A percentile compares a stretch with the other conserved stretches of the same genome.
Evolutionary conservation across 2,797 vertebrate genomes (phyloP).

Genomic region (Chaetophractus vellerosus): DNA sequence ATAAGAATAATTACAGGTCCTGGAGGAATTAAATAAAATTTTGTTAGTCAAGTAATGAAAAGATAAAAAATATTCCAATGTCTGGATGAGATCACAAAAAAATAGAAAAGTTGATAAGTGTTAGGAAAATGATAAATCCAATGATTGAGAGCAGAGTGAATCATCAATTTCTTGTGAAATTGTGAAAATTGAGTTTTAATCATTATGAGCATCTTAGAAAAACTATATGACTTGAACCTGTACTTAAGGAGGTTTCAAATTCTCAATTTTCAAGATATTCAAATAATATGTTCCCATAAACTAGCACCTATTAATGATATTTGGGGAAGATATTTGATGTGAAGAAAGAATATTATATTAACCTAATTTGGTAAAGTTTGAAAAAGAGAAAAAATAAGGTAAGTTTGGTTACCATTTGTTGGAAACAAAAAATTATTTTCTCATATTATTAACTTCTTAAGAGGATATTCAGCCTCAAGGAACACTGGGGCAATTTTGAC

Average conservation of each 20-base stretch:
- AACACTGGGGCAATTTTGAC: neutral
- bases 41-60: neutral
- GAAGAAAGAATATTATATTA: neutral
- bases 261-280: neutral
- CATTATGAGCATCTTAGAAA: neutral
- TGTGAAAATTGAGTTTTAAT: neutral
- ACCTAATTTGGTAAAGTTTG: neutral
- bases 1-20: neutral
- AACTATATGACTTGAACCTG: neutral
- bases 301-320: neutral
- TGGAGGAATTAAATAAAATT: neutral
- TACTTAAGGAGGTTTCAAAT: neutral
- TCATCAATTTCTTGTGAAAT: neutral
- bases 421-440: neutral
- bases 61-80: neutral
- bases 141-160: neutral
- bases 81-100: neutral
- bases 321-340: neutral
- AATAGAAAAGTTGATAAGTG: neutral
- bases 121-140: neutral
- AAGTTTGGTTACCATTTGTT: neutral
- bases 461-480: neutral
- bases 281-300: neutral
- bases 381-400: neutral
- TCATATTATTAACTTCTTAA: neutral